Base-by-base conservation (phyloP, 2,113 vertebrate species). In the Prunella fulvescens region DNA sequence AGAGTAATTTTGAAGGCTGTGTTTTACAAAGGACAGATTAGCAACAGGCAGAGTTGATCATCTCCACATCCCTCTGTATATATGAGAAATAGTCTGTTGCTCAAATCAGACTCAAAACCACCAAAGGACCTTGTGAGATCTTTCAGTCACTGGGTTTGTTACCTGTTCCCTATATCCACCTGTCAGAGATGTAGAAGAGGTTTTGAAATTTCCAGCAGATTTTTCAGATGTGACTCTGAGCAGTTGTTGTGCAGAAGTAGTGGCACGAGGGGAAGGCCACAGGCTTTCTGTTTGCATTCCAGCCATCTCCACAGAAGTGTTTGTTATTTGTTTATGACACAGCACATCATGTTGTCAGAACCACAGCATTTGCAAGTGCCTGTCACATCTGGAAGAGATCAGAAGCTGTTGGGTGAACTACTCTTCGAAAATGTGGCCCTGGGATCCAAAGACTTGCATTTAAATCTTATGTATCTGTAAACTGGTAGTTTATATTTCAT, bases 241-340 rank as follows among this genome's bases (percentile, higher is more conserved):
- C 25, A 15, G 47, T 64, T 71, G 16, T 37, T 86, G 39, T 89
- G 50, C 47, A 25, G 50, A 61, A 81, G 51, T 47, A 72, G 45
- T 58, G 44, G 23, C 0, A 1, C 3, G 79, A 10, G 65, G 22
- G 31, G 28, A 76, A 82, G 40, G 69, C 67, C 44, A n/a, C 33
- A 79, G 60, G 8, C 60, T 81, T 58, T 7, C 56, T 83, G 31
- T 70, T 88, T 70, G 69, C 16, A 0, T 94, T 83, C 54, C 86
- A 91, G 37, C 60, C 48, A 54, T 86, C 64, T 77, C 83, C 73
- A 58, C 91, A 85, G 73, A 96, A 91, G 89, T 91, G 84, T 79
- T 93, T 93, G 83, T 78, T 94, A 72, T 72, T 96, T 96, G 89
- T 93, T 96, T 93, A 66, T 95, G 87, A 69, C 87, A 71, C 76